Base-by-base conservation (phyloP, 30 jellyfish, hydroid and myxozoan species). In the Aurelia aurita complex sp. Pacific region DNA sequence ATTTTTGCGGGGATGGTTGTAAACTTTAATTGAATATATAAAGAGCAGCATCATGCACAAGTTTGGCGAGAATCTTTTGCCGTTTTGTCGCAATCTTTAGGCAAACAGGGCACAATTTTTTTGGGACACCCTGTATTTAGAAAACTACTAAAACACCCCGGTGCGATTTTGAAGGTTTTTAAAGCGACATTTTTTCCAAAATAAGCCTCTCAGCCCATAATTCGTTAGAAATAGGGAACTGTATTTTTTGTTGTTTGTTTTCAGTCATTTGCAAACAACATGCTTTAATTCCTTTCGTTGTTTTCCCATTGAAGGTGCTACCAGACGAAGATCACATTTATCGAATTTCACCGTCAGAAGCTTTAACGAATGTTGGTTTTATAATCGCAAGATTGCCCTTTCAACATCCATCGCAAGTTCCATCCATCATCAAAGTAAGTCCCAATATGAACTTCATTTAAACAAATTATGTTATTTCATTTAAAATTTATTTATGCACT, bases 391-490 rank as follows among this genome's bases (percentile, higher is more conserved):
- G 97, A 46, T 43, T 88, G 4, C 97, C 90, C 10, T 88, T 88
- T 70, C 92, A 75, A 23, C 97, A 80, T 42, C 89, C 97, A 11
- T 64, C 85, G 5, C 97, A 88, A 59, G 92, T 67, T 1, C 89
- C 81, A 15, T 18, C 82, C 16, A 73, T 88, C 38, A 88, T 88
- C 35, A 81, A 88, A 88, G 97, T 88, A 79, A 46, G 57, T 46
- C 12, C 13, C 12, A 9, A 46, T 4, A 9, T 5, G 2, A 6
- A 46, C 0, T 6, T 46, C 57, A 9, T 46, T 46, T 23, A 23
- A 23, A 23, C 29, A 23, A 23, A 23, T 23, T 23, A 23, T 23
- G 29, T 23, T 23, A 23, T 23, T 23, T 23, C 29, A 23, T 23
- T 23, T 23, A 23, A 23, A 23, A 23, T 23, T 23, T 23, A 23